Evolutionary conservation across 2,888 invertebrate genomes (phyloP).

Genomic region (Drosophila siamana): DNA sequence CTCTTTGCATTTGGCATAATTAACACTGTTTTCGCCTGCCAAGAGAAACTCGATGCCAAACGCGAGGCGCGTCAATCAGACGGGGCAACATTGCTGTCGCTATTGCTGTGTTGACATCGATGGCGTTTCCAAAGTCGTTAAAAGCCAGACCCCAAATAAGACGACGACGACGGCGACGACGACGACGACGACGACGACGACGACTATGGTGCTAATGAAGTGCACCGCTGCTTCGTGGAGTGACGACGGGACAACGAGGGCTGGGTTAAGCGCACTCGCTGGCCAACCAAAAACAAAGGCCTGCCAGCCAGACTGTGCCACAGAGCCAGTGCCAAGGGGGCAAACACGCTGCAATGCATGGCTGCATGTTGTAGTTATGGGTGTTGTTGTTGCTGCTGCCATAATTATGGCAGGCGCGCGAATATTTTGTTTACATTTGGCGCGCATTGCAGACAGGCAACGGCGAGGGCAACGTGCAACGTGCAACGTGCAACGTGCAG

Average conservation of each 20-base stretch:
- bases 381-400: constrained; percentile 59
- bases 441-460: constrained; percentile 74
- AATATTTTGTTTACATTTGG: constrained; percentile 81
- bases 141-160: constrained; percentile 55
- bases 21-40: constrained; percentile 55
- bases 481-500: too few relatives aligned
- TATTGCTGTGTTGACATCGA: constrained; percentile 22
- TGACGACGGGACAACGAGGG: constrained; percentile 31
- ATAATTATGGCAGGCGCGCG: constrained; percentile 82
- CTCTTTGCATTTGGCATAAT: constrained; percentile 61
- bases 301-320: constrained; percentile 28
- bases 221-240: constrained; percentile 50
- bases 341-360: constrained; percentile 70
- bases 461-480: constrained; percentile 32
- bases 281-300: constrained; percentile 78
- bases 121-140: constrained; percentile 56
- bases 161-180: constrained; percentile 12
- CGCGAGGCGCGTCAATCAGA: constrained; percentile 22
- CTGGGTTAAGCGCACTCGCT: constrained; percentile 58
- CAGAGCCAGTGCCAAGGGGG: constrained; percentile 23
- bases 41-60: constrained; percentile 52
- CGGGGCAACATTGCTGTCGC: constrained; percentile 1
- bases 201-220: constrained; percentile 76
- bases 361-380: constrained; percentile 39
- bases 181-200: constrained; percentile 28